phyloP scores from a whole-genome alignment of 2,797 vertebrate genomes.

The Anguilla anguilla region DNA sequence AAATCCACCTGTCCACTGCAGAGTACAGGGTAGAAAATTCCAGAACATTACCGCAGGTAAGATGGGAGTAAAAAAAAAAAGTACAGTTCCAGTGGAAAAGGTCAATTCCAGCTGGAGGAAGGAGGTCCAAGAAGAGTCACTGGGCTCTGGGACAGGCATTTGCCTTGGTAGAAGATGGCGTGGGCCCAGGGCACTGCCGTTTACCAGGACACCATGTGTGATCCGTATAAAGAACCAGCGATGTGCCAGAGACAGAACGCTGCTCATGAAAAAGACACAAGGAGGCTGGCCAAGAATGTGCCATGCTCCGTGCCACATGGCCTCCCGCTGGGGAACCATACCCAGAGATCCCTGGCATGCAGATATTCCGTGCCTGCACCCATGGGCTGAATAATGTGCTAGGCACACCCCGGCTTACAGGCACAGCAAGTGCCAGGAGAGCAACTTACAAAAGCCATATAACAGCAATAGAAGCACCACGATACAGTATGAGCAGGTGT shows the following conservation, averaged over 20 bases:
- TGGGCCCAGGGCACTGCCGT: not conserved
- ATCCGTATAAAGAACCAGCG: not conserved
- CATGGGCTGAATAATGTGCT: not conserved
- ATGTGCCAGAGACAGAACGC: not conserved
- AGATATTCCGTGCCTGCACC: slow-evolving; percentile 8
- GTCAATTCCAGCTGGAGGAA: not conserved
- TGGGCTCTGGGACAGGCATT: not conserved
- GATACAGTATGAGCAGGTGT: not conserved
- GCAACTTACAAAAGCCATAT: not conserved
- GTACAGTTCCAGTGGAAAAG: not conserved
- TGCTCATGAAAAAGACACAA: not conserved
- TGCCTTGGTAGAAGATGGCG: not conserved
- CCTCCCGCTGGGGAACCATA: not conserved
- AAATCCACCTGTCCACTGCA: not conserved
- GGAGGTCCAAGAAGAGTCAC: not conserved
- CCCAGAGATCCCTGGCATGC: slow-evolving; percentile 26
- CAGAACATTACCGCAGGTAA: not conserved
- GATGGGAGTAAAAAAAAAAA: not conserved
- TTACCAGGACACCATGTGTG: not conserved
- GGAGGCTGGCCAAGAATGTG: not conserved
- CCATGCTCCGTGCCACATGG: not conserved
- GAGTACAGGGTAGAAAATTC: not conserved
- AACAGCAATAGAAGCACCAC: not conserved
- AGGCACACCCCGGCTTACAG: not conserved
- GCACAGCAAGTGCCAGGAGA: too few species aligned